Base-by-base conservation (phyloP, 2,797 vertebrate species). In the Eulemur albifrons region DNA sequence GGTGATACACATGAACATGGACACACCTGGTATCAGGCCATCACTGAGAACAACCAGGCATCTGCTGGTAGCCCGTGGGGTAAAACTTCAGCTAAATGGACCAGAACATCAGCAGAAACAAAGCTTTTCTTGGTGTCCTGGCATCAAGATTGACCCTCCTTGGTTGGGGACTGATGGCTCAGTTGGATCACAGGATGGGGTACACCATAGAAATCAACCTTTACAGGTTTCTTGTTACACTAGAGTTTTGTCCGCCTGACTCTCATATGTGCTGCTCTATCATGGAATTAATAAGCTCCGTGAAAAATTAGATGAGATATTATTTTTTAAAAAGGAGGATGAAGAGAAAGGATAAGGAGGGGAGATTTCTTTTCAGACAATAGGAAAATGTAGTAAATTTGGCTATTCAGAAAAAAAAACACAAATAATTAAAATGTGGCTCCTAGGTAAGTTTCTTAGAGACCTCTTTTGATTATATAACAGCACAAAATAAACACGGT, bases 281-380 rank as follows among this genome's bases (percentile, higher is more conserved):
- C 18, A 32, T 48, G 50, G 48, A 93, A 90, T 30, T 89, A 50
- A 69, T 12, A 48, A 52, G 27, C 13, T 95, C 48, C 2, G 15
- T 38, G 52, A 89, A 87, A 50, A 87, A 86, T 82, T 65, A 73
- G 21, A 20, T 87, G 23, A 69, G 30, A 25, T 80, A 63, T 80
- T 88, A 52, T 63, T 67, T 18, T 76, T 40, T 7, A 91, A 88
- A 45, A 89, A 50, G 40, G 40, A 79, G 12, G 25, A 43, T 25
- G 12, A 75, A 4, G 25, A 70, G 18, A 81, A 93, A 67, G 10
- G 17, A 67, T 25, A 20, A 30, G 12, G 13, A 92, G 12, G 17
- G 17, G 9, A n/a, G 14, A 43, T 95, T 86, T 90, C 83, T 54
- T 95, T 93, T 92, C 35, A 90, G n/a, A 79, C 20, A 43, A 30